Conservation (phyloP, 2,888 invertebrate genomes). For the Acleris sparsana region DNA sequence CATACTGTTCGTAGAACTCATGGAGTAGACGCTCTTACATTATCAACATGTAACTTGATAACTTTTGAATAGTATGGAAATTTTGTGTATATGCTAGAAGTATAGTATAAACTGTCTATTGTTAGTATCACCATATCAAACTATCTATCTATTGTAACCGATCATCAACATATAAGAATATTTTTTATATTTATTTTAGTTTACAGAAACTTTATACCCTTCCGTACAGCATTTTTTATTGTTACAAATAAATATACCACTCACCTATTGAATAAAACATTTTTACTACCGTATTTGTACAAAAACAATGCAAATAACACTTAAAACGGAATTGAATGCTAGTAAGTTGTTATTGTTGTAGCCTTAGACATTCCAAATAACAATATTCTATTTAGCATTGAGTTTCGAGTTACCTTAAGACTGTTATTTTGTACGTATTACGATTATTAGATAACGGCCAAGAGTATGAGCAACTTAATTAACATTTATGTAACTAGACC, state of each 20-base stretch:
- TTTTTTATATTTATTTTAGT: background rate
- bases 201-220: background rate
- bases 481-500: slow-evolving; percentile 22
- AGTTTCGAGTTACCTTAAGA: slow-evolving; percentile 45
- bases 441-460: slow-evolving; percentile 35
- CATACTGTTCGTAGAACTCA: too few species aligned
- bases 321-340: slow-evolving; percentile 33
- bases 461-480: slow-evolving; percentile 22
- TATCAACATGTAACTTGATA: too few species aligned
- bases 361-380: slow-evolving; percentile 30
- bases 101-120: too few species aligned
- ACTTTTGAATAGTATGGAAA: too few species aligned
- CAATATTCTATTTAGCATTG: slow-evolving; percentile 28
- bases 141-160: background rate
- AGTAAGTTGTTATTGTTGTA: slow-evolving; percentile 16
- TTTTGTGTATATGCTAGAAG: too few species aligned
- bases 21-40: too few species aligned
- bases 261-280: slow-evolving; percentile 9
- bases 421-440: slow-evolving; percentile 52
- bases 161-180: background rate
- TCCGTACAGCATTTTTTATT: background rate
- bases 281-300: slow-evolving; percentile 1
- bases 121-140: background rate
- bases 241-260: slow-evolving; percentile 4
- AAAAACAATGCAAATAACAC: slow-evolving; percentile 10